phyloP scores from a whole-genome alignment of 2,888 invertebrate species.

The Neria commutata region DNA sequence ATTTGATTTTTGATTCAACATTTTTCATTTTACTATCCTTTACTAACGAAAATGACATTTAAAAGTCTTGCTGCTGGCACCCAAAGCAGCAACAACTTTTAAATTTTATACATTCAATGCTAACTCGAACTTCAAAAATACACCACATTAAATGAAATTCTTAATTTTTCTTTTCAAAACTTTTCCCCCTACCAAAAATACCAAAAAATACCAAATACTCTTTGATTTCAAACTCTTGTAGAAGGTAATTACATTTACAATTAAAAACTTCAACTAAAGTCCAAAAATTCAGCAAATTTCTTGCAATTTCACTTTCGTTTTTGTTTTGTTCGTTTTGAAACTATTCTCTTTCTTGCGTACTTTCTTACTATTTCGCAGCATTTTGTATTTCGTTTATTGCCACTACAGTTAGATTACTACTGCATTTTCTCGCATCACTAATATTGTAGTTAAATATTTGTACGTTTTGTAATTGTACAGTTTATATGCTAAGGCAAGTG shows the following conservation, averaged over 20 bases:
- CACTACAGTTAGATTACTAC: conserved; percentile 27
- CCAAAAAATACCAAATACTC: conserved; percentile 37
- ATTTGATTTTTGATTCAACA: conserved; percentile 23
- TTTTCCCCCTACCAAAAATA: conserved; percentile 33
- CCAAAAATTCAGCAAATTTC: conserved; percentile 34
- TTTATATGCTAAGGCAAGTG: conserved; percentile 1
- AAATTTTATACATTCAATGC: conserved; percentile 24
- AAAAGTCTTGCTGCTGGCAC: conserved; percentile 8
- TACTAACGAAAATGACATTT: no score
- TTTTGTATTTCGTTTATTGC: conserved; percentile 19
- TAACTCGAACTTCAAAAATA: conserved; percentile 20
- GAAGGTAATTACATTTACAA: conserved; percentile 61
- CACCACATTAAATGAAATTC: conserved; percentile 42
- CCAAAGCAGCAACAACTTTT: neutral
- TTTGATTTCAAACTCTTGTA: conserved; percentile 61
- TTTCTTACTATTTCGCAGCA: conserved; percentile 1
- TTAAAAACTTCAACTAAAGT: conserved; percentile 26
- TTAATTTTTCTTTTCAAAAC: conserved; percentile 53
- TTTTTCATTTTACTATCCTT: no score
- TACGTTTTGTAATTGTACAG: conserved; percentile 34
- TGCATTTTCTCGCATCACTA: conserved; percentile 53
- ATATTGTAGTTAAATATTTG: conserved; percentile 55
- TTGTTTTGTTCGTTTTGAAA: conserved; percentile 36
- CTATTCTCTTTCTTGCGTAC: conserved; percentile 29
- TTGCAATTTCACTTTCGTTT: conserved; percentile 26